These are phyloP conservation scores for Rallus limicola DNA, from an alignment of 2,113 vertebrate genomes.

Conservation along the genomic window DNA sequence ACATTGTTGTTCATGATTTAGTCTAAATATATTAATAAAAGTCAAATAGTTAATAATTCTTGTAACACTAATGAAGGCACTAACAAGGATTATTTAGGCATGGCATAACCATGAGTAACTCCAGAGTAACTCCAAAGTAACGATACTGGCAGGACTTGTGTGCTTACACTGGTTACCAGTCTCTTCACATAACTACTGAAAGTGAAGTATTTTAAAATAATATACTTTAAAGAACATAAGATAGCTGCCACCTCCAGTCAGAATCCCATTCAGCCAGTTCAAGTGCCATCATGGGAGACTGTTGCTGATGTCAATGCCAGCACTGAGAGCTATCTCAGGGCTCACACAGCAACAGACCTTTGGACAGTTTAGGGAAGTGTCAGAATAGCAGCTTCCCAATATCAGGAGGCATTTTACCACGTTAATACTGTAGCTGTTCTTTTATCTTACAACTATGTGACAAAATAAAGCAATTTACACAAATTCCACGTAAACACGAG, in stretches of 20 bases:
- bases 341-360: neutral
- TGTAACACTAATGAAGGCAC: neutral
- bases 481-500: neutral
- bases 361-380: neutral
- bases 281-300: neutral
- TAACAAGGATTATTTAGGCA: neutral
- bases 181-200: neutral
- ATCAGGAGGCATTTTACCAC: neutral
- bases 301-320: neutral
- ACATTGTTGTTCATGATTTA: neutral
- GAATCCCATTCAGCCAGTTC: neutral
- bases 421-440: neutral
- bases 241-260: fast-evolving
- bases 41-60: neutral
- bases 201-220: neutral
- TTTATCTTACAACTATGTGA: neutral
- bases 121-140: neutral
- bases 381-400: neutral
- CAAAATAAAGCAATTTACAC: neutral
- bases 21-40: neutral
- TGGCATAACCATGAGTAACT: neutral
- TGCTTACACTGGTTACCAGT: neutral
- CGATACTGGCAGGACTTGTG: neutral
- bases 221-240: neutral
- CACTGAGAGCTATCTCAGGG: neutral